phyloP scores from a whole-genome alignment of 2,888 invertebrate species.

The Conops quadrifasciatus region DNA sequence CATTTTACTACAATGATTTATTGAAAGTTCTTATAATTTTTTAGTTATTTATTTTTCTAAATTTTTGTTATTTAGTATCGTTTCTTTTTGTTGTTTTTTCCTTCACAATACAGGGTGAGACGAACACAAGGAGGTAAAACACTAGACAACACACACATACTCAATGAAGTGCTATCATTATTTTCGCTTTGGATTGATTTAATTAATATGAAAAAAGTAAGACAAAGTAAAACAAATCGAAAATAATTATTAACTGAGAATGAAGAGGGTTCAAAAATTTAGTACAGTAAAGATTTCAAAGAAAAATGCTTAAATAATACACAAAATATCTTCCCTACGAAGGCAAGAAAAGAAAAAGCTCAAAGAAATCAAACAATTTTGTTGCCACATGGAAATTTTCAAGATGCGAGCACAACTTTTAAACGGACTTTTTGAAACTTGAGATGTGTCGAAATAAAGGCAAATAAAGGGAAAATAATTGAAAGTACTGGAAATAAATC shows the following conservation, averaged over 20 bases:
- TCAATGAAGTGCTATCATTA: slow-evolving; percentile 67
- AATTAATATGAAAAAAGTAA: slow-evolving; percentile 26
- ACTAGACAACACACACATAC: slow-evolving; percentile 91
- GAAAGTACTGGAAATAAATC: no score
- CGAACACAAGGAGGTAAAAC: slow-evolving; percentile 89
- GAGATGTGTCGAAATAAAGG: not conserved
- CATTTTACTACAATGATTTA: not conserved
- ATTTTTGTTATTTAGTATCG: slow-evolving; percentile 30
- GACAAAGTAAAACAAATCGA: slow-evolving; percentile 33
- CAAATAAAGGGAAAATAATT: no score
- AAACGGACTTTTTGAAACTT: not conserved
- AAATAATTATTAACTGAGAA: slow-evolving; percentile 1
- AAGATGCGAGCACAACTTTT: slow-evolving; percentile 29
- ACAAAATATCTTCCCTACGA: slow-evolving; percentile 45
- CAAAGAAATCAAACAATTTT: slow-evolving; percentile 53
- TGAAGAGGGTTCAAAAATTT: slow-evolving; percentile 8
- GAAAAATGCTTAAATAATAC: not conserved
- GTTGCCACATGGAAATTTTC: slow-evolving; percentile 37
- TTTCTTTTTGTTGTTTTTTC: slow-evolving; percentile 45
- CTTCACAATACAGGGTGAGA: slow-evolving; percentile 70
- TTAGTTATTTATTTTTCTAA: slow-evolving; percentile 37
- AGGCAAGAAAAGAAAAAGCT: slow-evolving; percentile 66
- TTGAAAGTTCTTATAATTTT: slow-evolving; percentile 29
- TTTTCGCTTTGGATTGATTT: slow-evolving; percentile 59
- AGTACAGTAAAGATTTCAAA: slow-evolving; percentile 11